Percentiles rank a stretch among this genome's conserved stretches.
Evolutionary conservation across 2,113 vertebrate species (phyloP).

Genomic region (Bucco capensis): DNA sequence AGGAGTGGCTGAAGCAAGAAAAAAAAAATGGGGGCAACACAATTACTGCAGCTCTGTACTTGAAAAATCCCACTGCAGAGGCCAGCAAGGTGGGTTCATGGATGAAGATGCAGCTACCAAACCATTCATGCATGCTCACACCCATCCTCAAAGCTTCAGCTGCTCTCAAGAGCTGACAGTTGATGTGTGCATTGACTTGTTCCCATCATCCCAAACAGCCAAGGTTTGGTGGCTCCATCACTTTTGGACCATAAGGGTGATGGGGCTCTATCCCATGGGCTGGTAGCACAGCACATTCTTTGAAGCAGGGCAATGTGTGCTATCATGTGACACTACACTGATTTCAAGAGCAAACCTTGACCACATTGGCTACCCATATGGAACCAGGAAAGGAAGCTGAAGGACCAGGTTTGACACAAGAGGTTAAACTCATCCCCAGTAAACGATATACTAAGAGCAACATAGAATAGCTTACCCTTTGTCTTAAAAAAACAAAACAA

Average conservation of each 20-base stretch:
- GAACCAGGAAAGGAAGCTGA: not conserved
- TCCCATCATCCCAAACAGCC: not conserved
- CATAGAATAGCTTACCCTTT: not conserved
- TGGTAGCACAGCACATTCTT: not conserved
- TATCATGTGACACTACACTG: not conserved
- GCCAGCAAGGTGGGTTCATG: not conserved
- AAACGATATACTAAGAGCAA: not conserved
- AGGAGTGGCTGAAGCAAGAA: not conserved
- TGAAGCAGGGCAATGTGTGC: not conserved
- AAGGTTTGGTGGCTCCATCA: not conserved
- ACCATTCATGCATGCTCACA: not conserved
- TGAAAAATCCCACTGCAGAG: not conserved
- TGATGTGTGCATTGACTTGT: fast-evolving
- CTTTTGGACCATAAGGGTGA: fast-evolving
- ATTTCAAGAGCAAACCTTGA: not conserved
- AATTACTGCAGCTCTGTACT: not conserved
- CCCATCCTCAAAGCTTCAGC: not conserved
- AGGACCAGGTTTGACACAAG: not conserved
- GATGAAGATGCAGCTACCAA: not conserved
- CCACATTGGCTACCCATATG: not conserved
- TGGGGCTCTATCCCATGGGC: fast-evolving
- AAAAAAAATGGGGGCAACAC: not conserved
- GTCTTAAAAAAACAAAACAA: not conserved
- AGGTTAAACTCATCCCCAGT: not conserved
- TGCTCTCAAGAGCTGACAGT: not conserved